Percentiles rank a stretch among this genome's conserved stretches.
These are phyloP conservation scores for Drosophila nigritarsus DNA, from an alignment of 2,888 invertebrate species.

Conservation along the genomic window DNA sequence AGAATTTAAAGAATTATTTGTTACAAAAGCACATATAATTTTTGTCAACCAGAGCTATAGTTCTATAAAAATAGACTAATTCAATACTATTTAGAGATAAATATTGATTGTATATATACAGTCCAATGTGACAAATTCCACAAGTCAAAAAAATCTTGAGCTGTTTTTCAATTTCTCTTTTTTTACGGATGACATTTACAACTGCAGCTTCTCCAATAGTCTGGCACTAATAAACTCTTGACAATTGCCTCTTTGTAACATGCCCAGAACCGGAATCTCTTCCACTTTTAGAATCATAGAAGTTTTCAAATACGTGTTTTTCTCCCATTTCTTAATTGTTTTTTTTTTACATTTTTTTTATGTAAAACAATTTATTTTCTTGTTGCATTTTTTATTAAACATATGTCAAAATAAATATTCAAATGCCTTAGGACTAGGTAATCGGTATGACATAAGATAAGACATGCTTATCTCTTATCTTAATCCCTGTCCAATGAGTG, in stretches of 20 bases:
- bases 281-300: background rate
- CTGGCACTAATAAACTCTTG: background rate
- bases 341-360: too few species aligned
- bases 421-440: conserved; percentile 1
- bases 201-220: background rate
- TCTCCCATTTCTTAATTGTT: background rate
- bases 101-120: background rate
- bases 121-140: too few species aligned
- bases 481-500: background rate
- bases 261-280: background rate
- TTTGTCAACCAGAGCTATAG: background rate
- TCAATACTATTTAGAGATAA: background rate
- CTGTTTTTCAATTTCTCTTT: too few species aligned
- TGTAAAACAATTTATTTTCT: background rate
- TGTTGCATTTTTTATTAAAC: conserved; percentile 5
- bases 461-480: background rate
- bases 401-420: background rate
- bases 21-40: background rate
- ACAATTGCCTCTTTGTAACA: background rate
- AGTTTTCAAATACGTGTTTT: background rate
- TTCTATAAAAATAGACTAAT: background rate
- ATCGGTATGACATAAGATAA: background rate
- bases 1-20: background rate
- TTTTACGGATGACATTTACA: background rate
- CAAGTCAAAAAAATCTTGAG: too few species aligned